Evolutionary conservation across 1,140 invertebrate species (phyloP).

Genomic region (Pseudomyrmex sp.): DNA sequence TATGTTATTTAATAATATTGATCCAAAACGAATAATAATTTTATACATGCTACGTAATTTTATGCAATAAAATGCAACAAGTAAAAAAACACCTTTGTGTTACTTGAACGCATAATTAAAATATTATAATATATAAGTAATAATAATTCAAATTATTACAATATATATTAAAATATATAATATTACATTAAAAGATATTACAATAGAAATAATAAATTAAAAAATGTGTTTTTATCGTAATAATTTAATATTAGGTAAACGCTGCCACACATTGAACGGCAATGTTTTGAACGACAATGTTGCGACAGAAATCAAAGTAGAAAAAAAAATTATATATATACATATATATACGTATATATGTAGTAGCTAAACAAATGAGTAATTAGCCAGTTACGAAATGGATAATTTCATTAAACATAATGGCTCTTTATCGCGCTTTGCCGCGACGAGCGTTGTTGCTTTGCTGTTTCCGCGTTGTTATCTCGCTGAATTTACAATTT

Average conservation of each 20-base stretch:
- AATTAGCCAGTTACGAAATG: conserved; percentile 23
- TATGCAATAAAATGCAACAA: neutral
- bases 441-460: conserved; percentile 38
- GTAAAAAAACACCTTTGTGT: neutral
- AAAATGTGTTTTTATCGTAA: no score
- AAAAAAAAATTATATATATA: no score
- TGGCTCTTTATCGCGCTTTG: conserved; percentile 37
- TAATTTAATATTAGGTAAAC: no score
- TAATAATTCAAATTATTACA: no score
- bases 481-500: conserved; percentile 68
- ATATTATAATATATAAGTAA: neutral
- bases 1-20: conserved; percentile 9
- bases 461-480: conserved; percentile 49
- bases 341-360: neutral
- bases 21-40: neutral
- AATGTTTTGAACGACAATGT: no score
- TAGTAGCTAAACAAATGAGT: conserved; percentile 22
- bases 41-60: neutral
- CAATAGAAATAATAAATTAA: no score
- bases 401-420: conserved; percentile 59
- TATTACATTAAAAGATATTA: no score
- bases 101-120: neutral
- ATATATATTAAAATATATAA: no score
- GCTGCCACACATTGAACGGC: no score
- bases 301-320: no score